phyloP scores from a whole-genome alignment of 2,888 invertebrate genomes.

The Drosophila lacicola region DNA sequence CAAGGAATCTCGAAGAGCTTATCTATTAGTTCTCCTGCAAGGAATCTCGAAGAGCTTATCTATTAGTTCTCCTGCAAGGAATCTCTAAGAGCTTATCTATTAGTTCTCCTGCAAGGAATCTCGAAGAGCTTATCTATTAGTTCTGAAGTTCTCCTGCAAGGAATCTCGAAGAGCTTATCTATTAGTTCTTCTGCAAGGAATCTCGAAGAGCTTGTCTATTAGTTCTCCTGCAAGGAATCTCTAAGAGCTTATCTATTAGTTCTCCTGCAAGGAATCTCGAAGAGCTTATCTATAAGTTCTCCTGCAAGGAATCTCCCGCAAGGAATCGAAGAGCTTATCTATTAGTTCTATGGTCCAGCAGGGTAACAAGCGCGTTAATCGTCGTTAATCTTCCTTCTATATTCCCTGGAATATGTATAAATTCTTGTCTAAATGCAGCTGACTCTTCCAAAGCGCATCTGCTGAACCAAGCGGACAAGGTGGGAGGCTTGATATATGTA shows the following conservation, averaged over 20 bases:
- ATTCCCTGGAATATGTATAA: slow-evolving; percentile 33
- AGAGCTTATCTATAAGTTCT: too few relatives aligned
- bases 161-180: too few relatives aligned
- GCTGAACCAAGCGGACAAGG: slow-evolving; percentile 38
- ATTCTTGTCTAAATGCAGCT: slow-evolving; percentile 64
- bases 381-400: slow-evolving; percentile 33
- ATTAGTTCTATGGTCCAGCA: slow-evolving; percentile 38
- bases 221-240: slow-evolving; percentile 5
- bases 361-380: slow-evolving; percentile 34
- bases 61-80: slow-evolving; percentile 1
- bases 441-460: slow-evolving; percentile 52
- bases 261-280: slow-evolving; percentile 6
- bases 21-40: neutral
- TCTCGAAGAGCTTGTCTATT: too few relatives aligned
- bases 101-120: slow-evolving; percentile 5
- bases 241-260: too few relatives aligned
- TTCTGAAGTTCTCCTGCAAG: neutral
- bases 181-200: slow-evolving; percentile 1
- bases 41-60: too few relatives aligned
- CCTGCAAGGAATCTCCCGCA: slow-evolving; percentile 8
- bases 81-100: too few relatives aligned
- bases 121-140: too few relatives aligned
- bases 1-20: slow-evolving; percentile 12
- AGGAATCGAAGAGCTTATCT: slow-evolving; percentile 10
- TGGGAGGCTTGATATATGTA: slow-evolving; percentile 9